Evolutionary conservation across 2,888 invertebrate species (phyloP), one percentile per base, ranked within the genome.

Genomic region (Ornithoptera priamus): DNA sequence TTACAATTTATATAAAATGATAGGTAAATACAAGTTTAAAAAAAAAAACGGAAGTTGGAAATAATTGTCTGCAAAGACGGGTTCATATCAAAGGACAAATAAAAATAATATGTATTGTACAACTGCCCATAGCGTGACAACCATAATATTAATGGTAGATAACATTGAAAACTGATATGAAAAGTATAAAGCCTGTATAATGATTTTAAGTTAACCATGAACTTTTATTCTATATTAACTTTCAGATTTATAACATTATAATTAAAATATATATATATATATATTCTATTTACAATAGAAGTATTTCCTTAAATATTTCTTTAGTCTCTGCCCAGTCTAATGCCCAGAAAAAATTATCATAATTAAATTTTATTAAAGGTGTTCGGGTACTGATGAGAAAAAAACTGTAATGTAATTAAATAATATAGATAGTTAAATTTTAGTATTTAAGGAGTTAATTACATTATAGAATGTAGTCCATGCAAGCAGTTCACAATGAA

Each of bases 401-500:
- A 17, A 18, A 15, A 18, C 5, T 50, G 15, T n/a, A 53, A n/a
- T n/a, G n/a, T n/a, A 15, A 53, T n/a, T 24, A 58, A 58, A 6
- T n/a, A 22, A 22, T 22, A 22, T 22, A n/a, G 15, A 22, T 22
- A 22, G 22, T 58, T 58, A 58, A 30, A 58, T 58, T 24, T 58
- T 15, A 22, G 12, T 53, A n/a, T 53, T 53, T 53, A 58, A 58
- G n/a, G 1, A 22, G 57, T 58, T 22, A 58, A 15, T 68, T 57
- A 58, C 20, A 30, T 46, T 0, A 46, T 46, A 63, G 20, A 50
- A n/a, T 39, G 59, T 42, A 62, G 62, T 62, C 30, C 87, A 86
- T 87, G 88, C 88, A 86, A 83, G 82, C 87, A 88, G 85, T 85
- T 84, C 82, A 75, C 72, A 82, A 79, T 80, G 82, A 85, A 89